Evolutionary conservation across 2,797 vertebrate species (phyloP).

Genomic region (Otolemur crassicaudatus): DNA sequence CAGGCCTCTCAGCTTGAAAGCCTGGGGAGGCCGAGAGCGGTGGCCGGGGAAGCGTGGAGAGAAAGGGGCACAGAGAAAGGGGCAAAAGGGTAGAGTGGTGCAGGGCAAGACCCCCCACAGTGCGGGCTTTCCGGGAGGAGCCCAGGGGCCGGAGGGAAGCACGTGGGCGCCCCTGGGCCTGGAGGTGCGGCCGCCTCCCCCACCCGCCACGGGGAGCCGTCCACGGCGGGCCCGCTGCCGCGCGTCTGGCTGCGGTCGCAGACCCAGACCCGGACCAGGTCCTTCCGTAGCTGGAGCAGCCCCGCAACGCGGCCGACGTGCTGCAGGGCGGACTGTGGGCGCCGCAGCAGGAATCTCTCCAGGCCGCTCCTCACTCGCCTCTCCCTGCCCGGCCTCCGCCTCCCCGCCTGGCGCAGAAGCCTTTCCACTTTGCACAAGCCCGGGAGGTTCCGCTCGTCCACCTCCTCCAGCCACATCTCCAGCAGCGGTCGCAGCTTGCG

Average conservation of each 20-base stretch:
- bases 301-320: constrained; percentile 88
- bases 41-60: not conserved
- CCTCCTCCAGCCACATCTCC: constrained; percentile 85
- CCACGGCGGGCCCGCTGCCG: not conserved
- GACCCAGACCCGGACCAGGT: constrained; percentile 49
- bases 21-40: not conserved
- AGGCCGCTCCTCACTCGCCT: constrained; percentile 83
- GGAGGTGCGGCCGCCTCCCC: not conserved
- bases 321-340: constrained; percentile 91
- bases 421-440: constrained; percentile 68
- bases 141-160: not conserved
- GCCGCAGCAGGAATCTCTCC: constrained; percentile 91
- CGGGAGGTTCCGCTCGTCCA: constrained; percentile 81
- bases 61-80: not conserved
- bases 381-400: constrained; percentile 53
- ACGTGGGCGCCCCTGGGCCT: not conserved
- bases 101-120: not conserved
- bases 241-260: constrained; percentile 1
- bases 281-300: constrained; percentile 34
- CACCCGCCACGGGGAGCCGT: not conserved
- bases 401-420: constrained; percentile 50
- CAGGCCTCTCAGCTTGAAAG: constrained; percentile 30
- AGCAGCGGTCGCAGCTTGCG: constrained; percentile 81
- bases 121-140: not conserved
- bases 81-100: not conserved